phyloP scores from a whole-genome alignment of 2,888 invertebrate genomes.

The Netelia melanura region DNA sequence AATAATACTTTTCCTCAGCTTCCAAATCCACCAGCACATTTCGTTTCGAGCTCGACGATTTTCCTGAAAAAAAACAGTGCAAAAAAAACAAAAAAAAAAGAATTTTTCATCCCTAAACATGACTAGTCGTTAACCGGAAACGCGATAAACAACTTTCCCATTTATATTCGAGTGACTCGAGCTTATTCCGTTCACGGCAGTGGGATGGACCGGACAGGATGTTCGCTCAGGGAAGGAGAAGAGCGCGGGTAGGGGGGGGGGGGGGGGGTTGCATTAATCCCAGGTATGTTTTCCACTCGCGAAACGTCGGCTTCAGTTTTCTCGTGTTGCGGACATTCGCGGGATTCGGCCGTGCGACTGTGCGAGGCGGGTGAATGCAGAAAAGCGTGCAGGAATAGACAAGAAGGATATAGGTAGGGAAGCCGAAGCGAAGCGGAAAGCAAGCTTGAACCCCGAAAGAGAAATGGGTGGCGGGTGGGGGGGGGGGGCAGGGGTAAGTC shows the following conservation, averaged over 20 bases:
- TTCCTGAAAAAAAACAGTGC: no score
- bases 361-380: constrained; percentile 1
- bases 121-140: no score
- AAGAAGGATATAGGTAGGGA: constrained; percentile 15
- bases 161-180: not conserved
- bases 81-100: no score
- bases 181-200: not conserved
- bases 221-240: no score
- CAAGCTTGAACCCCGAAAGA: not conserved
- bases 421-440: constrained; percentile 11
- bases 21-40: no score
- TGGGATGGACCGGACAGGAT: not conserved
- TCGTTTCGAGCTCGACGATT: no score
- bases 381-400: constrained; percentile 26
- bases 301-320: constrained; percentile 11
- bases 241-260: no score
- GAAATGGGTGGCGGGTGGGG: not conserved
- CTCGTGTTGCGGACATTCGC: constrained; percentile 35
- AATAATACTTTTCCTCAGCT: no score
- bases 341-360: not conserved
- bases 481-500: not conserved
- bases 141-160: no score
- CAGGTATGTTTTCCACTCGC: constrained; percentile 29
- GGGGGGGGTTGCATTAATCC: constrained; percentile 14
- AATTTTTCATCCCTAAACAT: no score